These are phyloP conservation scores for Microtus oregoni DNA, from an alignment of 2,113 vertebrate species.

Conservation along the genomic window DNA sequence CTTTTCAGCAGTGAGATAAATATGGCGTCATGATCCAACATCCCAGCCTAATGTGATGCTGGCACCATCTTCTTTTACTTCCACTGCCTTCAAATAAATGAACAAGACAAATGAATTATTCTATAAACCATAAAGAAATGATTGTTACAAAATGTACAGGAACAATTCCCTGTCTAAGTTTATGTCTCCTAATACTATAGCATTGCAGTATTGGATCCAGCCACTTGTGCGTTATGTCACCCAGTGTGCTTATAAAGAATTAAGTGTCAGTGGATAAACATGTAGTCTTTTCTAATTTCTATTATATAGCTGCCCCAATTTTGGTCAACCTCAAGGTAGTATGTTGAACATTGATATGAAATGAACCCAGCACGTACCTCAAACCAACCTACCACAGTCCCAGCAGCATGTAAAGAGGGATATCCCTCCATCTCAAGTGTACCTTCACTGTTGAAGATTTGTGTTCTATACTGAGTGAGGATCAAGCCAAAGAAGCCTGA, in stretches of 20 bases:
- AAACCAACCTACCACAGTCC: background rate
- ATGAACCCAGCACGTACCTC: background rate
- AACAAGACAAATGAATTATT: background rate
- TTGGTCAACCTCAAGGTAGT: background rate
- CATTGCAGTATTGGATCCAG: background rate
- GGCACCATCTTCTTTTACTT: background rate
- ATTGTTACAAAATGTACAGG: background rate
- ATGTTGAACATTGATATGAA: background rate
- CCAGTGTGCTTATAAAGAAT: background rate
- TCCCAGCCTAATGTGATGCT: background rate
- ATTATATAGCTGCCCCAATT: background rate
- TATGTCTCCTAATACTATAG: background rate
- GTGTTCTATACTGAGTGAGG: background rate
- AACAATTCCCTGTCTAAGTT: background rate
- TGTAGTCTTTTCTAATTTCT: constrained; percentile 6
- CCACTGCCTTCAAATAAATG: background rate
- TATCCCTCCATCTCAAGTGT: background rate
- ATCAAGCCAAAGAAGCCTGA: background rate
- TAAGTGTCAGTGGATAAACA: background rate
- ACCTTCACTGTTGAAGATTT: background rate
- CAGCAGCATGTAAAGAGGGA: background rate
- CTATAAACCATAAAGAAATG: background rate
- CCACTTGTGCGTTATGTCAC: background rate
- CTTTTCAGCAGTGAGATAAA: background rate
- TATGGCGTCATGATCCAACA: background rate